A percentile compares a stretch with the other conserved stretches of the same genome.
These are phyloP conservation scores for Drosophila bocki DNA, from an alignment of 1,140 invertebrate species.

Conservation along the genomic window DNA sequence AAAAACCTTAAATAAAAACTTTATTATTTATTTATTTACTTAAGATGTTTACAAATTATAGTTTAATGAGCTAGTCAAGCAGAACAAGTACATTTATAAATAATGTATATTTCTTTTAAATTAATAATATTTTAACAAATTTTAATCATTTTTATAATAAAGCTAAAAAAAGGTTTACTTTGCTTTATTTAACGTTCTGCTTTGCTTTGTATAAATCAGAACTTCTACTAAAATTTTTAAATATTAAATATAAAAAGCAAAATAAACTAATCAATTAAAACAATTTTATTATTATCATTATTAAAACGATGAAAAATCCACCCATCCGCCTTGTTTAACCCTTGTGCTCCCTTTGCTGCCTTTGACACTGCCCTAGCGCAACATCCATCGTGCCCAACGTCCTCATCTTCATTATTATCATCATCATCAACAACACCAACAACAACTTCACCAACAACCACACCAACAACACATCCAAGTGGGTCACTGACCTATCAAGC, in stretches of 20 bases:
- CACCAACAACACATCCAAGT: slow-evolving; percentile 59
- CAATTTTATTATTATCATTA: neutral
- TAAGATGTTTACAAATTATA: too few relatives aligned
- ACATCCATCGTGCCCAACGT: slow-evolving; percentile 32
- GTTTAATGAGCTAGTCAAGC: too few relatives aligned
- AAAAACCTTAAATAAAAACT: too few relatives aligned
- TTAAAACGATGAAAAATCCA: neutral
- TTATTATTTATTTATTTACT: too few relatives aligned
- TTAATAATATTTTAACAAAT: too few relatives aligned
- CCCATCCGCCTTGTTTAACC: slow-evolving; percentile 11
- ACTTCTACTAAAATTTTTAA: too few relatives aligned
- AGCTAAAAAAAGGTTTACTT: too few relatives aligned
- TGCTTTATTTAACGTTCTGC: too few relatives aligned
- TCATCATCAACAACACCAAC: slow-evolving; percentile 15
- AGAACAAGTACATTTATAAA: too few relatives aligned
- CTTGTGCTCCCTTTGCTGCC: slow-evolving; percentile 1
- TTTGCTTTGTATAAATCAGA: too few relatives aligned
- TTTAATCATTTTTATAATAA: too few relatives aligned
- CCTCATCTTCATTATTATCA: slow-evolving; percentile 21
- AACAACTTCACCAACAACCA: slow-evolving; percentile 23
- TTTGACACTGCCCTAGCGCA: slow-evolving; percentile 62
- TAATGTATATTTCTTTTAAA: too few relatives aligned
- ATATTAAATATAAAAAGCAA: neutral
- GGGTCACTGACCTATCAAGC: slow-evolving; percentile 82
- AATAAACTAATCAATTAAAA: neutral